Conservation (phyloP, 2,113 vertebrate species). For the Coracopsis vasa region DNA sequence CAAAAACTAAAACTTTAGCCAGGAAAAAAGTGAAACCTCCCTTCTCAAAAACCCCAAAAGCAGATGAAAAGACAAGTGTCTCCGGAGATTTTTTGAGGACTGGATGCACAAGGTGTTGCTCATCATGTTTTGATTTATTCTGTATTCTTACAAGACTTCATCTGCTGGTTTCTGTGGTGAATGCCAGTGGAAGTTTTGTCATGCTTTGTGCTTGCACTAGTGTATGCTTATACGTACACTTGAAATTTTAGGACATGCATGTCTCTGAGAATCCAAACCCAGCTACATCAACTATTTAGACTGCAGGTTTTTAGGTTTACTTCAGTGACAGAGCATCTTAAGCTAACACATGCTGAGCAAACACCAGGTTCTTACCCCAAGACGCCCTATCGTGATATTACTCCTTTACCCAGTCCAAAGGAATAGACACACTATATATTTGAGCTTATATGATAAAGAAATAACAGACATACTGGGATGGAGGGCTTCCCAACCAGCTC, state of each 20-base stretch:
- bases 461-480: not conserved
- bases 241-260: not conserved
- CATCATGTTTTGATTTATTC: not conserved
- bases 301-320: not conserved
- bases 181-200: not conserved
- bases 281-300: not conserved
- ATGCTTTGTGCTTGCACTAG: not conserved
- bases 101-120: not conserved
- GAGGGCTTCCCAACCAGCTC: not conserved
- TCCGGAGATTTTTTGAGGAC: not conserved
- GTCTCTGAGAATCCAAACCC: not conserved
- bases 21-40: not conserved
- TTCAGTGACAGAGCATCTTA: not conserved
- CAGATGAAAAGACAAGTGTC: not conserved
- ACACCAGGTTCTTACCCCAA: not conserved
- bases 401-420: not conserved
- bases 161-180: not conserved
- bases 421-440: not conserved
- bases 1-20: not conserved
- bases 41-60: not conserved
- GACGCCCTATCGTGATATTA: not conserved
- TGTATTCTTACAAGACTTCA: not conserved
- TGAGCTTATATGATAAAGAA: not conserved
- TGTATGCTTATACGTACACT: not conserved
- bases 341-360: not conserved